Evolutionary conservation across 2,797 vertebrate genomes (phyloP).

Genomic region (Lagodon rhomboides): DNA sequence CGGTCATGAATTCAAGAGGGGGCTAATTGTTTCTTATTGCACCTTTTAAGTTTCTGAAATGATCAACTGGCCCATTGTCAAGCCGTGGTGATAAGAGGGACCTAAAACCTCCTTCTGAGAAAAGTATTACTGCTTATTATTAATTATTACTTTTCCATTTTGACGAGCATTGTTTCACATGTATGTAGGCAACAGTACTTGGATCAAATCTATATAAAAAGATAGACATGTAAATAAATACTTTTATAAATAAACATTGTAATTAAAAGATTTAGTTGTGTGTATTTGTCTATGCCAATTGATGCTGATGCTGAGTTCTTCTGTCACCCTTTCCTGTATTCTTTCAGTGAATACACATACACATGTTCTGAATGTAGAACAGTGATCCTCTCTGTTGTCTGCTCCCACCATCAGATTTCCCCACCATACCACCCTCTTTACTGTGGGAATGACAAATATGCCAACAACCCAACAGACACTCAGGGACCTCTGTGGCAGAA

Average conservation of each 20-base stretch:
- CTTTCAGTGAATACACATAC: background rate
- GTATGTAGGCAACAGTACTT: background rate
- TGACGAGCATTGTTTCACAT: background rate
- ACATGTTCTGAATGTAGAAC: background rate
- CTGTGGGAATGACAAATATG: constrained; percentile 39
- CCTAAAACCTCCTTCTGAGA: background rate
- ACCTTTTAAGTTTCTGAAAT: too few relatives aligned
- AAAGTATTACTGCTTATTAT: background rate
- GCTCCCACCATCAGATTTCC: background rate
- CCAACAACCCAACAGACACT: background rate
- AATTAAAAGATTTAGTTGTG: background rate
- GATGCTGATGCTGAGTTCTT: background rate
- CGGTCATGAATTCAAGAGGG: too few relatives aligned
- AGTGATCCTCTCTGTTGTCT: background rate
- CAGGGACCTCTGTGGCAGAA: background rate
- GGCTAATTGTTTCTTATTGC: too few relatives aligned
- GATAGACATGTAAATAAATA: background rate
- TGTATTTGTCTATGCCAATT: background rate
- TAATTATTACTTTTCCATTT: background rate
- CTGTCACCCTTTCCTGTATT: background rate
- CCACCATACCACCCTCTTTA: constrained; percentile 21
- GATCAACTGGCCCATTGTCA: background rate
- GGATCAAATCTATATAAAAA: background rate
- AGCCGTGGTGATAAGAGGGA: background rate
- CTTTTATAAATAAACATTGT: background rate